A percentile compares a stretch with the other conserved stretches of the same genome.
These are phyloP conservation scores for Pseudochromis fuscus DNA, from an alignment of 2,797 vertebrate species.

Conservation along the genomic window DNA sequence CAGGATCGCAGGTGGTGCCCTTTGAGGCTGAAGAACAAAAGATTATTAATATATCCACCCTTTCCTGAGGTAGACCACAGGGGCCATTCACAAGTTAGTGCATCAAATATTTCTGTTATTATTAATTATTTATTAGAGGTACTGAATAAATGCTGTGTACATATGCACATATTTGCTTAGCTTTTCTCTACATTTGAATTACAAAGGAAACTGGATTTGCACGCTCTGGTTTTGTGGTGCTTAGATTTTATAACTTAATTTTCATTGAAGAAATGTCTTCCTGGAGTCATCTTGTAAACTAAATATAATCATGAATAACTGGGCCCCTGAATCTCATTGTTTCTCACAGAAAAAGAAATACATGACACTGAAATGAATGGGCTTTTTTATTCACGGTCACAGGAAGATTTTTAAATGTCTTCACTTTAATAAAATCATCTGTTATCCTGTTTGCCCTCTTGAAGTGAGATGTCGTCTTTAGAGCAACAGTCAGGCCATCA, in stretches of 20 bases:
- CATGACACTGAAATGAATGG: conserved; percentile 8
- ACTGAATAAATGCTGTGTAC: conserved; percentile 12
- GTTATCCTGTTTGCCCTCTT: conserved; percentile 9
- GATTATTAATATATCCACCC: conserved; percentile 43
- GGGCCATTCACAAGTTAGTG: conserved; percentile 34
- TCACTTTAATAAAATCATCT: conserved; percentile 10
- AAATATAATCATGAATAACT: too few relatives aligned
- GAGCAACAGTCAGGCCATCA: too few relatives aligned
- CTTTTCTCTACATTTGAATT: conserved; percentile 7
- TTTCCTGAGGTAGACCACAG: conserved; percentile 43
- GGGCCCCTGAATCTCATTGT: conserved; percentile 11
- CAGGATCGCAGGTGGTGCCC: conserved; percentile 25
- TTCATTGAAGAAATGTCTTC: background rate
- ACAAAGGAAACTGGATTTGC: background rate
- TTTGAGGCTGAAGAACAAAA: conserved; percentile 58
- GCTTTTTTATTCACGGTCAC: conserved; percentile 26
- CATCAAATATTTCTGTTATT: conserved; percentile 61
- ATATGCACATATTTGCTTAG: background rate
- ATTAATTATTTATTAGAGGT: conserved; percentile 43
- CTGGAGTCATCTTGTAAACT: background rate
- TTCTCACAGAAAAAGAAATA: conserved; percentile 13
- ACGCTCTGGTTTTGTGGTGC: background rate
- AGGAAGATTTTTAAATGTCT: conserved; percentile 20
- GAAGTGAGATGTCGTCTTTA: conserved; percentile 4
- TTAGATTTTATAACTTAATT: background rate